Evolutionary conservation across 1,140 invertebrate genomes (phyloP).

Genomic region (Pollicipes pollicipes): DNA sequence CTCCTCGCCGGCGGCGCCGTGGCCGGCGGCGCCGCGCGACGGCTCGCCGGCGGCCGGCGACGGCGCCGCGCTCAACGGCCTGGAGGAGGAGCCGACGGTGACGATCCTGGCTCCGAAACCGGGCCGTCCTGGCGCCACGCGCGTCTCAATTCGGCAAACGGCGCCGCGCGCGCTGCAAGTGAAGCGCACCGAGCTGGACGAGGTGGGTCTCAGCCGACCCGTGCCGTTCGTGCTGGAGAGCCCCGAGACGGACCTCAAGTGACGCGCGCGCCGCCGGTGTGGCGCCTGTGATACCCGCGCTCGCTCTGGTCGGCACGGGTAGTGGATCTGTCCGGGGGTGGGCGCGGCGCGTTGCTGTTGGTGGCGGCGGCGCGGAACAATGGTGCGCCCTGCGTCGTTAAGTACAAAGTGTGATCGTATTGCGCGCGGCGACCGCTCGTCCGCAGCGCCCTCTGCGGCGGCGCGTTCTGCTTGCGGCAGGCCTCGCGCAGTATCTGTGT

Average conservation of each 20-base stretch:
- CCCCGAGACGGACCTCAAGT: not conserved
- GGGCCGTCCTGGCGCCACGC: not conserved
- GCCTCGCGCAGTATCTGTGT: no score
- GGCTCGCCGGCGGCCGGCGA: no score
- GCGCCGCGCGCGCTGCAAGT: not conserved
- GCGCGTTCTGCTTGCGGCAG: no score
- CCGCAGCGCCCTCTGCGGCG: no score
- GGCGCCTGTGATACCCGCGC: no score
- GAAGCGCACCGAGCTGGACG: not conserved
- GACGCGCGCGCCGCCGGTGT: not conserved
- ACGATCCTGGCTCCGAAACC: not conserved
- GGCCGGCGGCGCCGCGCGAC: no score
- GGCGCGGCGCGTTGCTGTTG: no score
- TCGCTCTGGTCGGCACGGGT: no score
- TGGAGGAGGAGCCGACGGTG: not conserved
- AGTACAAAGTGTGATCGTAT: conserved; percentile 2
- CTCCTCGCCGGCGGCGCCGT: not conserved
- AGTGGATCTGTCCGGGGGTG: no score
- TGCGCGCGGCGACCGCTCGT: no score
- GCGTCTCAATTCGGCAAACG: not conserved
- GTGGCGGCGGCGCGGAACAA: no score
- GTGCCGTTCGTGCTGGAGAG: not conserved
- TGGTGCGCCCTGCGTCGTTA: no score
- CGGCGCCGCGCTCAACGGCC: not conserved
- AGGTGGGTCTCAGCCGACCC: not conserved